Base-by-base conservation (phyloP, 2,797 vertebrate species). In the Smutsia temminckii region DNA sequence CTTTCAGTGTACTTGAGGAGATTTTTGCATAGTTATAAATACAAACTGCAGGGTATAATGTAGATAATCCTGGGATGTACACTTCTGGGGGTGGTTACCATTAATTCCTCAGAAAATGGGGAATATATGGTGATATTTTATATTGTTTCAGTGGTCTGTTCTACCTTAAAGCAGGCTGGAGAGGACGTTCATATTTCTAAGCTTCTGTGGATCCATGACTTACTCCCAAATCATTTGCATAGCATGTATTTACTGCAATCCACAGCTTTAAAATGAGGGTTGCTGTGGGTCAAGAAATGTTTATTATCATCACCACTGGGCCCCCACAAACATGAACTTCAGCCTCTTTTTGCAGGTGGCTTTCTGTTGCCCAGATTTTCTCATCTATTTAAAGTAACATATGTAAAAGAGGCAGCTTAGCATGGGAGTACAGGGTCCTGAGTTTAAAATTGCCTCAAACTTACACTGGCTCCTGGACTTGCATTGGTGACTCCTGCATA, bases 21-120 rank as follows among this genome's bases (percentile, higher is more conserved):
- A 32, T 78, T 40, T 95, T 57, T 89, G 69, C 90, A 91, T 29
- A 79, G 37, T 88, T 97, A 89, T 85, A 89, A 81, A 93, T 25
- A 40, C 57, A 66, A 32, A 42, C 34, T 6, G 0, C 25, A 86
- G 42, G n/a, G 14, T 94, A 16, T 77, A n/a, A 78, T 87, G 63
- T 29, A 88, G 81, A 90, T 81, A 95, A 37, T 88, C 49, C 59
- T 42, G 23, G 87, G 92, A 55, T 57, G n/a, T 27, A 29, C 63
- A 0, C 37, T 32, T 29, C 61, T 89, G 34, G 46, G 32, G 83
- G 68, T 83, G n/a, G 46, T 55, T 78, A 79, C 77, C 23, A 40
- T 81, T 77, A 63, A 74, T 94, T 78, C 79, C 42, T 91, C 49
- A 84, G 69, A 77, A 57, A 85, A 91, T 4, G 21, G 49, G 11